phyloP scores from a whole-genome alignment of 2,113 vertebrate genomes.

The Psittacula cyanocephala region DNA sequence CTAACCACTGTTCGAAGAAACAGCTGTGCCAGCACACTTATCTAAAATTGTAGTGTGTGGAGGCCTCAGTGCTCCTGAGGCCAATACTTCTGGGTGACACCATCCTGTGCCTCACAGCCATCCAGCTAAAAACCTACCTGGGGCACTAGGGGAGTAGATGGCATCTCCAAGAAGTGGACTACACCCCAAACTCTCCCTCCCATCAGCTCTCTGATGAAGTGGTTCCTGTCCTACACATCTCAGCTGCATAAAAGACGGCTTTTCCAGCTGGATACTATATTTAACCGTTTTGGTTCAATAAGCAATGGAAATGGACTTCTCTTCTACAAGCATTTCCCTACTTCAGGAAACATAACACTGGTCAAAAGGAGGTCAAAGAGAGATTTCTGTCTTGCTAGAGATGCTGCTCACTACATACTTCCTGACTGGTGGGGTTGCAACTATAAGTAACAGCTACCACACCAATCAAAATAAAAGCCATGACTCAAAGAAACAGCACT shows the following conservation, averaged over 20 bases:
- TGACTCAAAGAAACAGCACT: background rate
- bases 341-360: background rate
- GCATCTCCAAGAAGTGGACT: background rate
- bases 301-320: background rate
- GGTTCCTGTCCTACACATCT: background rate
- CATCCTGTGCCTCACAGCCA: background rate
- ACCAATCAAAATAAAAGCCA: background rate
- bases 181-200: background rate
- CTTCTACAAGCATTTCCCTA: background rate
- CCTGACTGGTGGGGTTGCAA: background rate
- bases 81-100: background rate
- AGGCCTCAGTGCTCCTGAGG: background rate
- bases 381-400: background rate
- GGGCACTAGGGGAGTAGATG: rapidly evolving
- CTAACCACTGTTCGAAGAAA: background rate
- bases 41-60: background rate
- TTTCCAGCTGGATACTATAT: background rate
- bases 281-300: background rate
- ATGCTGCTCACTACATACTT: background rate
- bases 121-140: background rate
- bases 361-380: background rate
- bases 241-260: background rate
- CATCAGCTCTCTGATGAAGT: background rate
- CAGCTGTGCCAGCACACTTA: background rate
- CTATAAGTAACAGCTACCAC: background rate